Conservation (phyloP, 1,140 invertebrate species). For the Drosophila navojoa region DNA sequence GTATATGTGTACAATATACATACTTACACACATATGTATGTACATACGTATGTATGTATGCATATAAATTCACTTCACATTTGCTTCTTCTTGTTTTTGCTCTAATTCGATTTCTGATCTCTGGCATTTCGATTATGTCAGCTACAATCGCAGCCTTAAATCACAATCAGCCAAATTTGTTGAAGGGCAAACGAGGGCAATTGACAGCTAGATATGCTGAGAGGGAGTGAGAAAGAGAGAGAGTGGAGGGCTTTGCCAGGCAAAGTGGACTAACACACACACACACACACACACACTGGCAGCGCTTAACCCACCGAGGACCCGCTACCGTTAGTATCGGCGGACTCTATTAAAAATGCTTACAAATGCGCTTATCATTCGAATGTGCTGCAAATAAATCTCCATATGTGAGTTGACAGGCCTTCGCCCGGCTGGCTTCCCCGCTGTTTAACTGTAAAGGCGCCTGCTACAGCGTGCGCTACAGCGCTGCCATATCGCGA, state of each 20-base stretch:
- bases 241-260: neutral
- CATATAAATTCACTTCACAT: no score
- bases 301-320: conserved; percentile 58
- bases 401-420: conserved; percentile 75
- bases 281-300: conserved; percentile 15
- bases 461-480: no score
- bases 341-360: conserved; percentile 78
- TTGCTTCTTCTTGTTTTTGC: no score
- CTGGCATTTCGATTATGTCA: conserved; percentile 41
- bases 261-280: neutral
- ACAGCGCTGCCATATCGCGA: conserved; percentile 6
- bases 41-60: no score
- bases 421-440: neutral
- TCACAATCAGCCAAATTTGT: conserved; percentile 53
- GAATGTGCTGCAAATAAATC: conserved; percentile 66
- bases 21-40: no score
- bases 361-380: conserved; percentile 71
- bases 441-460: neutral
- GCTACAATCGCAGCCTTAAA: conserved; percentile 60
- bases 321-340: conserved; percentile 12
- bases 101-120: conserved; percentile 29
- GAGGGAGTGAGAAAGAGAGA: neutral
- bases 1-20: no score
- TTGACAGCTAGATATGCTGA: conserved; percentile 23
- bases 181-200: conserved; percentile 48